These are phyloP conservation scores for Tinea pellionella DNA, from an alignment of 2,888 invertebrate genomes.

Conservation along the genomic window DNA sequence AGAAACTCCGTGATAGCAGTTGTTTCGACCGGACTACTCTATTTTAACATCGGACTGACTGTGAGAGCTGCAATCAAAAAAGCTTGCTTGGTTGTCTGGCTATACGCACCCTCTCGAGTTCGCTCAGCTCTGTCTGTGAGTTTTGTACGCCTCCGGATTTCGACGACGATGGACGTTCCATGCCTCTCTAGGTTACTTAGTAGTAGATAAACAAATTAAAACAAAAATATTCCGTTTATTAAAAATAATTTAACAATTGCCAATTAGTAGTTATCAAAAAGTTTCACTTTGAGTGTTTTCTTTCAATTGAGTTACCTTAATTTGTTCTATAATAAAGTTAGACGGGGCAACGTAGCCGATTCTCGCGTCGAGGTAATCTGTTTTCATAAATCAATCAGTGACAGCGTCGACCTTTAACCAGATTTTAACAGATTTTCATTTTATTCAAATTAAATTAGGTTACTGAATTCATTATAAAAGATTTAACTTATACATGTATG, in stretches of 20 bases:
- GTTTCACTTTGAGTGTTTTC: neutral
- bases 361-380: constrained; percentile 23
- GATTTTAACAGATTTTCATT: constrained; percentile 15
- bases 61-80: no score
- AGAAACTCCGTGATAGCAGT: no score
- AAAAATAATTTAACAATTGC: neutral
- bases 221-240: neutral
- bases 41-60: no score
- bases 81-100: no score
- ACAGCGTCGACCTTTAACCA: constrained; percentile 17
- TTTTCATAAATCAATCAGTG: constrained; percentile 27
- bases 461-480: constrained; percentile 7
- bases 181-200: no score
- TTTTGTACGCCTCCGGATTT: no score
- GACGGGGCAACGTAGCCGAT: constrained; percentile 15
- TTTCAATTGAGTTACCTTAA: constrained; percentile 18
- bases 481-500: no score
- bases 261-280: neutral
- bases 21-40: no score
- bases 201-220: neutral
- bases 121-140: no score
- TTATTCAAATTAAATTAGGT: constrained; percentile 13
- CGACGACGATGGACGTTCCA: no score
- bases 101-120: no score
- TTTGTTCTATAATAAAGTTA: constrained; percentile 24